Conservation (phyloP, 2,888 invertebrate genomes). For the Acleris literana region DNA sequence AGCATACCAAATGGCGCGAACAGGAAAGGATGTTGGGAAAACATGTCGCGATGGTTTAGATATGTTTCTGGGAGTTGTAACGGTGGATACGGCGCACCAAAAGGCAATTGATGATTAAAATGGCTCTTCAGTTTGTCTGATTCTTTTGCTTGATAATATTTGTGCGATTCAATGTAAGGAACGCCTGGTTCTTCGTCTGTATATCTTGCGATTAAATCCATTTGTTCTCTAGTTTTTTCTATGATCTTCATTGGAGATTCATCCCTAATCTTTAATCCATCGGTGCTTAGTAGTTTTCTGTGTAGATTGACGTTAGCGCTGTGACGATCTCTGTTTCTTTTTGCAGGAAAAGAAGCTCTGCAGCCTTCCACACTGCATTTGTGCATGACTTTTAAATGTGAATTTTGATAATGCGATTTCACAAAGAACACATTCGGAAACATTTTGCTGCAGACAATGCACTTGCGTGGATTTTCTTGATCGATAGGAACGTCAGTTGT, state of each 20-base stretch:
- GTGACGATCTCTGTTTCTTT: conserved; percentile 95
- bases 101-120: conserved; percentile 60
- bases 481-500: conserved; percentile 94
- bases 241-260: conserved; percentile 74
- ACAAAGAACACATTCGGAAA: conserved; percentile 97
- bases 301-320: conserved; percentile 96
- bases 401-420: conserved; percentile 97
- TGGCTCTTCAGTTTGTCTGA: conserved; percentile 65
- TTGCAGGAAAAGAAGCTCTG: conserved; percentile 96
- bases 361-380: conserved; percentile 97
- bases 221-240: conserved; percentile 87
- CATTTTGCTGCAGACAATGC: conserved; percentile 95
- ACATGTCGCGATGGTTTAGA: conserved; percentile 70
- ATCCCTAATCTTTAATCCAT: conserved; percentile 72
- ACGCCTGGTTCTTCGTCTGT: conserved; percentile 88
- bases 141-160: conserved; percentile 70
- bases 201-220: conserved; percentile 90
- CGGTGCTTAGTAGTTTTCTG: conserved; percentile 92
- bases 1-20: conserved; percentile 79
- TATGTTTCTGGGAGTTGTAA: conserved; percentile 70
- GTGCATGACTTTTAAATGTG: conserved; percentile 97
- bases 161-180: conserved; percentile 82
- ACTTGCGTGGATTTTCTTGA: conserved; percentile 94
- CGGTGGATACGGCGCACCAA: conserved; percentile 65
- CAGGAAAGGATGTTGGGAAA: conserved; percentile 74